Base-by-base conservation (phyloP, 2,888 invertebrate species). In the Plusia festucae region DNA sequence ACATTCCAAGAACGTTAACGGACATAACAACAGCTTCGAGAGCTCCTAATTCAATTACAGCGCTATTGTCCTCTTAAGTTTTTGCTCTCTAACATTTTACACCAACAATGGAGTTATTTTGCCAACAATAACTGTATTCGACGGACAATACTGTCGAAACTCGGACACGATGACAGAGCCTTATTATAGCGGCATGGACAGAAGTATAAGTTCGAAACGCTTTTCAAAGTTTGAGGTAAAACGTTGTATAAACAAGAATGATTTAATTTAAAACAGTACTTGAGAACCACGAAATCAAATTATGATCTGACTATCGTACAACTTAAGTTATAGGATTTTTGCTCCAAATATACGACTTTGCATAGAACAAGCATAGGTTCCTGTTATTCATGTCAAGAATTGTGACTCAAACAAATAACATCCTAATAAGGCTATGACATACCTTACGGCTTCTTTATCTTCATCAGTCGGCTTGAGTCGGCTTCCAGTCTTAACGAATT, bases 81-180 rank as follows among this genome's bases (percentile, higher is more conserved):
- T 94, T 92, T 93, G 89, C 91, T 80, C 82, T 81, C 79, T 59
- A 82, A 85, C 78, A 83, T 83, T 86, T 88, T 81, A 87, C 83
- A 85, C 70, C 82, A 85, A 92, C 92, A 94, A 93, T 89, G 80
- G 84, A 76, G 83, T 88, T 93, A 93, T 94, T 94, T 94, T 91
- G 92, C 87, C 93, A 94, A 94, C 93, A 94, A 92, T 94, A 93
- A 93, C 93, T 91, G 92, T 93, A 86, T 88, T 83, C 72, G 79
- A 75, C 75, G 85, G 70, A 72, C 81, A 79, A 76, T 70, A 65
- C 69, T 66, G 79, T 81, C 79, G 60, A 80, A 69, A 83, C 80
- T 83, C 81, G 83, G 83, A 81, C 82, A 76, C 81, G 84, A 70
- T 79, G 86, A 86, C 81, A 62, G 57, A 34, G 16, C n/a, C 20